Conservation (phyloP, 1,140 invertebrate genomes). For the Listronotus bonariensis region DNA sequence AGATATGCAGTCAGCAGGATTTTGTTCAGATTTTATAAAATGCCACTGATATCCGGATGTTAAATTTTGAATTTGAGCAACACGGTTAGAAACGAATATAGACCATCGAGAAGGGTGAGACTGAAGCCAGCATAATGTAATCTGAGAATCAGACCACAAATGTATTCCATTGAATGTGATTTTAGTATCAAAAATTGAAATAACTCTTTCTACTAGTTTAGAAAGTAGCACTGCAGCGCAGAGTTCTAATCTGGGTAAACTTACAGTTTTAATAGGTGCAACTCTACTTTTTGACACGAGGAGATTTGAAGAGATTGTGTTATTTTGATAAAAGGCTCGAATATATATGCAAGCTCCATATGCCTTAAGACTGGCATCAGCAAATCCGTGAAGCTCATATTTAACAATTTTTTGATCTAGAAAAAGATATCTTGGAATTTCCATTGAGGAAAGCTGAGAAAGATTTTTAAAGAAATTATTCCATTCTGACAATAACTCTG, state of each 20-base stretch:
- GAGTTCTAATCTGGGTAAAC: conserved; percentile 2
- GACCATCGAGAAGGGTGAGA: conserved; percentile 46
- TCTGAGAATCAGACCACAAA: conserved; percentile 55
- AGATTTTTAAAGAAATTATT: conserved; percentile 15
- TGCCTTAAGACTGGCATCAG: conserved; percentile 44
- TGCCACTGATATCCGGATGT: conserved; percentile 25
- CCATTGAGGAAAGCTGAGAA: conserved; percentile 9
- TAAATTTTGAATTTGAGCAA: conserved; percentile 42
- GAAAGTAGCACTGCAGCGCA: conserved; percentile 15
- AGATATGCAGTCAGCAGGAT: conserved; percentile 57
- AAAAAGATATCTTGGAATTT: conserved; percentile 40
- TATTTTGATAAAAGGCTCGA: conserved; percentile 4
- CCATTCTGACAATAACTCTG: neutral
- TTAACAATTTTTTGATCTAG: conserved; percentile 55
- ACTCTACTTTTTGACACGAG: too few species aligned
- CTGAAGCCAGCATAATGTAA: conserved; percentile 54
- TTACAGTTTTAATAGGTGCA: too few species aligned
- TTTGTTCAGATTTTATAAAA: conserved; percentile 53
- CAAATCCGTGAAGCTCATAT: conserved; percentile 49
- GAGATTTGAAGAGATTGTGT: too few species aligned
- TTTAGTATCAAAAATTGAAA: conserved; percentile 39
- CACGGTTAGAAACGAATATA: conserved; percentile 54
- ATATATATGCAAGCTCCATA: conserved; percentile 49
- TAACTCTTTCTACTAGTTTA: conserved; percentile 10
- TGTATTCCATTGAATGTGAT: conserved; percentile 35